Evolutionary conservation across 2,888 invertebrate genomes (phyloP).

Genomic region (Limulus polyphemus): DNA sequence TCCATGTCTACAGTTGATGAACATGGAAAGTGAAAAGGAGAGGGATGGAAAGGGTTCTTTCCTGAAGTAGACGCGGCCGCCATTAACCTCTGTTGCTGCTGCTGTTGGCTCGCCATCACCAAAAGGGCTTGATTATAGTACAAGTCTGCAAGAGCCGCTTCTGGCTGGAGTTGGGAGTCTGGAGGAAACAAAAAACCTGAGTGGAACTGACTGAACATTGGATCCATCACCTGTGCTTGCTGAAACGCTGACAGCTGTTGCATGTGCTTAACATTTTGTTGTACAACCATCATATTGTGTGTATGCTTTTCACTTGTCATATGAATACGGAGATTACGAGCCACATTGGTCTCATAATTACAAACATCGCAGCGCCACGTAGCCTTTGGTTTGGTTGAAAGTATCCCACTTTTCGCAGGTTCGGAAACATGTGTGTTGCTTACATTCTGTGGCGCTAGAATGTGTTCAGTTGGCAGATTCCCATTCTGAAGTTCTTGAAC

Average conservation of each 20-base stretch:
- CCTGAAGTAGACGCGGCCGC: conserved; percentile 30
- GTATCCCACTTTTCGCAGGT: conserved; percentile 30
- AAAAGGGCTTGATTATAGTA: conserved; percentile 87
- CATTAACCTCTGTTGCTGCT: conserved; percentile 23
- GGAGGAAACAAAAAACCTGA: conserved; percentile 31
- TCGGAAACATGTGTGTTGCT: conserved; percentile 32
- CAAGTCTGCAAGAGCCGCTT: conserved; percentile 82
- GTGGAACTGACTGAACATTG: conserved; percentile 33
- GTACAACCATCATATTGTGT: conserved; percentile 90
- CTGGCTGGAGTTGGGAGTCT: conserved; percentile 53
- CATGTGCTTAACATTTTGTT: conserved; percentile 93
- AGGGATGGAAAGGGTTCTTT: conserved; percentile 27
- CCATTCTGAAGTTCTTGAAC: conserved; percentile 94
- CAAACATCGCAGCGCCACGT: conserved; percentile 95
- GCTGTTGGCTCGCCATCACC: conserved; percentile 55
- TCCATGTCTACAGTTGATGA: conserved; percentile 75
- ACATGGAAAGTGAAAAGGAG: conserved; percentile 40
- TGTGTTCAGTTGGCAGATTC: conserved; percentile 40
- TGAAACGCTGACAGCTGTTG: conserved; percentile 68
- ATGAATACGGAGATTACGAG: conserved; percentile 88
- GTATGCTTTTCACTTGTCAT: conserved; percentile 98
- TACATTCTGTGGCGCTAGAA: conserved; percentile 20
- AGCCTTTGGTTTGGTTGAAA: conserved; percentile 64
- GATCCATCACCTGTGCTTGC: conserved; percentile 35
- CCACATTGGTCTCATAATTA: conserved; percentile 96